Percentiles rank a stretch among this genome's conserved stretches.
phyloP scores from a whole-genome alignment of 2,113 vertebrate genomes.

The Thryonomys swinderianus region DNA sequence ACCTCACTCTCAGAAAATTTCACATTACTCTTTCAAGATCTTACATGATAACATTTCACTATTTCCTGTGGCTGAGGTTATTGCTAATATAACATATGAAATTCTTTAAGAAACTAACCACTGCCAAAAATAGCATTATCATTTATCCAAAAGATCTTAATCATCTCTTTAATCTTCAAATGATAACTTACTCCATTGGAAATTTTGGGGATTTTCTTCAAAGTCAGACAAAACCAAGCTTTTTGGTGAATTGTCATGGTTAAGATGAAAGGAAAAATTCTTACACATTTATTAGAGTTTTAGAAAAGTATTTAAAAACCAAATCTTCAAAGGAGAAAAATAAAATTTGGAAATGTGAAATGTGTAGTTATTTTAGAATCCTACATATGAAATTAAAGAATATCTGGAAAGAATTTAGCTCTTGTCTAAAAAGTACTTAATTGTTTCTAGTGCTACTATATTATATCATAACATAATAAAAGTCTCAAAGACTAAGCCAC shows the following conservation, averaged over 20 bases:
- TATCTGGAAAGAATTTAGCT: slow-evolving; percentile 37
- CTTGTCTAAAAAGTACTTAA: not conserved
- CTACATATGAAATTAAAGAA: slow-evolving; percentile 25
- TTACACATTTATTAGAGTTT: slow-evolving; percentile 15
- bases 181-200: slow-evolving; percentile 64
- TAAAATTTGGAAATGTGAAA: slow-evolving; percentile 64
- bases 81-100: slow-evolving; percentile 63
- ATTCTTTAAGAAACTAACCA: slow-evolving; percentile 49
- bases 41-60: slow-evolving; percentile 30
- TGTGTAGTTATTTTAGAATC: slow-evolving; percentile 46
- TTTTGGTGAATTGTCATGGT: slow-evolving; percentile 56
- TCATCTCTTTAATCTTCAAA: slow-evolving; percentile 76
- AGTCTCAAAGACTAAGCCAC: not conserved
- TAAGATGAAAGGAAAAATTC: slow-evolving; percentile 70
- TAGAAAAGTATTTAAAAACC: slow-evolving; percentile 65
- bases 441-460: not conserved
- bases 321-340: slow-evolving; percentile 65
- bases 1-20: slow-evolving; percentile 51
- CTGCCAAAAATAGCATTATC: slow-evolving; percentile 63
- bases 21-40: slow-evolving; percentile 54
- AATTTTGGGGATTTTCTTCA: slow-evolving; percentile 73
- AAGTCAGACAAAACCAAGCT: slow-evolving; percentile 65
- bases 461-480: not conserved
- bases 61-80: slow-evolving; percentile 43
- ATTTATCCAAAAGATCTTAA: slow-evolving; percentile 64